A percentile compares a stretch with the other conserved stretches of the same genome.
phyloP scores from a whole-genome alignment of 2,888 invertebrate species.

The Patella depressa region DNA sequence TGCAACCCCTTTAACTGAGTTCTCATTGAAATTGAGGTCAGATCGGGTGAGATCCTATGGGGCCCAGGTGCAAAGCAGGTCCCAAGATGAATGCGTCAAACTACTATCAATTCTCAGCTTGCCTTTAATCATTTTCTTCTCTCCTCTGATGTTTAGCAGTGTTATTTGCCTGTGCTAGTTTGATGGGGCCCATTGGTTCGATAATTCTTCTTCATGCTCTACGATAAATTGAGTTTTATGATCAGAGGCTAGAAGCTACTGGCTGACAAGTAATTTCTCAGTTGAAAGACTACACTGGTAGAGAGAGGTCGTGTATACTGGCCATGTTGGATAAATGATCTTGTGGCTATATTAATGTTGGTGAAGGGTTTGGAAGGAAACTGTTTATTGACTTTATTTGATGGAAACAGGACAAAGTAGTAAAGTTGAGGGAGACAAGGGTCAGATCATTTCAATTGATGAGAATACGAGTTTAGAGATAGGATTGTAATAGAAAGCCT shows the following conservation, averaged over 20 bases:
- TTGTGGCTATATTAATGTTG: too few relatives aligned
- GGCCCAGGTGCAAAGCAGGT: slow-evolving; percentile 7
- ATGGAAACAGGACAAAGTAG: too few relatives aligned
- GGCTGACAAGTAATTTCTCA: slow-evolving; percentile 29
- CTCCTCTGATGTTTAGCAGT: slow-evolving; percentile 25
- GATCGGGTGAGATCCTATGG: slow-evolving; percentile 5
- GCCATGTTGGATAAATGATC: too few relatives aligned
- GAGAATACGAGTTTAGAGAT: too few relatives aligned
- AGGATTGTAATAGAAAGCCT: too few relatives aligned
- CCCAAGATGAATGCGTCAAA: slow-evolving; percentile 22
- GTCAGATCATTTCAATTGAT: too few relatives aligned
- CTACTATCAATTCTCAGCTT: slow-evolving; percentile 27
- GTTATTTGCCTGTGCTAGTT: slow-evolving; percentile 18
- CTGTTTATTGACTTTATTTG: too few relatives aligned
- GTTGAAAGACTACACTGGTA: slow-evolving; percentile 15
- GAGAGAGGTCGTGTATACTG: too few relatives aligned
- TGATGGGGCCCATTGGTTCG: slow-evolving; percentile 14
- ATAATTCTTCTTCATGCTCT: slow-evolving; percentile 11
- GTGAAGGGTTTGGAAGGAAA: too few relatives aligned
- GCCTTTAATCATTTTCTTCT: slow-evolving; percentile 24
- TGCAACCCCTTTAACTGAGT: slow-evolving; percentile 21
- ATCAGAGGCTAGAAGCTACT: slow-evolving; percentile 18
- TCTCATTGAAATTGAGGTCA: slow-evolving; percentile 2
- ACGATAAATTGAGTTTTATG: slow-evolving; percentile 28
- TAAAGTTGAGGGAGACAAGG: too few relatives aligned